These are phyloP conservation scores for Motacilla tschutschensis DNA, from an alignment of 2,113 vertebrate species.

Conservation along the genomic window DNA sequence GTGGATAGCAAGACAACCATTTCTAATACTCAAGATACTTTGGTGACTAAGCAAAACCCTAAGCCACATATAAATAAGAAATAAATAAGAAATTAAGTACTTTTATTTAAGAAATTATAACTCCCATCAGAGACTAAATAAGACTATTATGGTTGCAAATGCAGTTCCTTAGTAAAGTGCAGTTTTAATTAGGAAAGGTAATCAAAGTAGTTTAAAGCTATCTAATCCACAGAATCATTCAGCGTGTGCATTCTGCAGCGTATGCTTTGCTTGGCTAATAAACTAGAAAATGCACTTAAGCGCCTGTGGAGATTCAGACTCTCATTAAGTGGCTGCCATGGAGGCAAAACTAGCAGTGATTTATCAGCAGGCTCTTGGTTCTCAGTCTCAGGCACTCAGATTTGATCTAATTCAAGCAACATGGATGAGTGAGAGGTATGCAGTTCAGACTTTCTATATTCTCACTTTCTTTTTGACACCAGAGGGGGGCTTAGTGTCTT, in stretches of 20 bases:
- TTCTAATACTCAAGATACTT: neutral
- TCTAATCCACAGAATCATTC: neutral
- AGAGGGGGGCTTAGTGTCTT: neutral
- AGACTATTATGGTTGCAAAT: neutral
- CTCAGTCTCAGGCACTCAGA: neutral
- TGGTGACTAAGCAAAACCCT: neutral
- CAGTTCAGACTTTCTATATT: neutral
- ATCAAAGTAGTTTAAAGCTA: constrained; percentile 16
- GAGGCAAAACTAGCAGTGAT: constrained; percentile 40
- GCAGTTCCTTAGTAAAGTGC: constrained; percentile 8
- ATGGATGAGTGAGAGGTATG: neutral
- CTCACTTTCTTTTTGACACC: neutral
- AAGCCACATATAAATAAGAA: neutral
- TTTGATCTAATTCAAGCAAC: neutral
- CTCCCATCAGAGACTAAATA: neutral
- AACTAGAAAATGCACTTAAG: constrained; percentile 6
- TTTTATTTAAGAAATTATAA: neutral
- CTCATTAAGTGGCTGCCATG: neutral
- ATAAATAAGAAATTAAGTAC: neutral
- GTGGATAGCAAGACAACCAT: neutral
- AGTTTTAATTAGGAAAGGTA: constrained; percentile 46
- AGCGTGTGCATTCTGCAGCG: neutral
- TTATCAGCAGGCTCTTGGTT: neutral
- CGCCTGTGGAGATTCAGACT: neutral
- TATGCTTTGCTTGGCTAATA: constrained; percentile 13